These are phyloP conservation scores for Apodemia mormo DNA, from an alignment of 2,888 invertebrate genomes.

Conservation along the genomic window DNA sequence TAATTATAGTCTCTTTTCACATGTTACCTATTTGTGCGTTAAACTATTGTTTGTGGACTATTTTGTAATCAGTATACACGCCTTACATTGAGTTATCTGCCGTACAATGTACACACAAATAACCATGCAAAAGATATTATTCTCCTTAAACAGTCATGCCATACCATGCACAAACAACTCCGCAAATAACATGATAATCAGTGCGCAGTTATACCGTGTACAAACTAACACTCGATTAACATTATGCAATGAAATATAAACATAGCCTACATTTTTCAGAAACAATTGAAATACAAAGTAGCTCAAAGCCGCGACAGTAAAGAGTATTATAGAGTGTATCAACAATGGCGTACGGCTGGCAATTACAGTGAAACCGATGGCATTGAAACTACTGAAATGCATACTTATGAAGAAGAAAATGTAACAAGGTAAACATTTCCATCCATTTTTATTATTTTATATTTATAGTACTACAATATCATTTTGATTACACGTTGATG, in stretches of 20 bases:
- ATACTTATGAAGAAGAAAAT: conserved; percentile 58
- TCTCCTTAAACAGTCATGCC: too few species aligned
- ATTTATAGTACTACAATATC: too few species aligned
- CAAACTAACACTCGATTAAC: background rate
- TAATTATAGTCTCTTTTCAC: too few species aligned
- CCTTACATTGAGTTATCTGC: too few species aligned
- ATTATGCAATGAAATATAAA: background rate
- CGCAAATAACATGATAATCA: too few species aligned
- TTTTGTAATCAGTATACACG: too few species aligned
- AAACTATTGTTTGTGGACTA: too few species aligned
- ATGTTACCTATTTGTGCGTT: too few species aligned
- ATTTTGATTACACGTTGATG: too few species aligned
- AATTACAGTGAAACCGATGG: conserved; percentile 82
- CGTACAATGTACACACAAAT: too few species aligned
- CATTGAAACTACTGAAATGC: conserved; percentile 59
- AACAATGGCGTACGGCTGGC: conserved; percentile 82
- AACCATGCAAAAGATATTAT: too few species aligned
- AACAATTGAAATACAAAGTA: conserved; percentile 94
- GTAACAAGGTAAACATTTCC: conserved; percentile 53
- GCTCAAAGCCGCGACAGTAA: conserved; percentile 96
- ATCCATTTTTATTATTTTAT: background rate
- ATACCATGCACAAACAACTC: too few species aligned
- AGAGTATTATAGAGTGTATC: conserved; percentile 89
- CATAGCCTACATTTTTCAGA: conserved; percentile 64
- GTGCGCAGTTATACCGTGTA: background rate